phyloP scores from a whole-genome alignment of 1,140 invertebrate genomes.

The Helicorthomorpha holstii region DNA sequence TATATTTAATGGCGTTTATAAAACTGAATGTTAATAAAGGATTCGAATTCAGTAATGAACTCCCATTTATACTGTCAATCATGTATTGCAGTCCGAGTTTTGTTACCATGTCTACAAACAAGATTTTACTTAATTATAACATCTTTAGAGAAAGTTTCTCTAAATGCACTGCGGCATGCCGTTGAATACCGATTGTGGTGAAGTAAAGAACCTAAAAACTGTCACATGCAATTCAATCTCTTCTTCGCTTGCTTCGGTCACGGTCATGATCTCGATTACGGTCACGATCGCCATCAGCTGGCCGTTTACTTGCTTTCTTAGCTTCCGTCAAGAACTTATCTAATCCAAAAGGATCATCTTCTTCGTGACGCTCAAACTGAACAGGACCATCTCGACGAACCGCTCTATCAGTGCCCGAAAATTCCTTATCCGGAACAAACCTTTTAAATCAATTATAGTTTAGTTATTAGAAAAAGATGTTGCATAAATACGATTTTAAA shows the following conservation, averaged over 20 bases:
- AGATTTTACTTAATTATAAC: too few relatives aligned
- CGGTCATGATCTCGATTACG: slow-evolving; percentile 7
- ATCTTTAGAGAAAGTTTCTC: too few relatives aligned
- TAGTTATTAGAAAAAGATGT: background rate
- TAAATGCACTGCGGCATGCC: too few relatives aligned
- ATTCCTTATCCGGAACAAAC: slow-evolving; percentile 94
- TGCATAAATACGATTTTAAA: background rate
- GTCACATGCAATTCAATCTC: slow-evolving; percentile 2
- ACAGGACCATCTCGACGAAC: slow-evolving; percentile 71
- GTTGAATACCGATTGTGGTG: too few relatives aligned
- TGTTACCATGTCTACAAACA: too few relatives aligned
- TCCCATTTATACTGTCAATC: too few relatives aligned
- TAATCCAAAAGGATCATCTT: slow-evolving; percentile 89
- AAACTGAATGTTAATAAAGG: too few relatives aligned
- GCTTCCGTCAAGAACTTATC: slow-evolving; percentile 96
- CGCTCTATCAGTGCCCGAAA: slow-evolving; percentile 67
- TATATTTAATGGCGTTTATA: too few relatives aligned
- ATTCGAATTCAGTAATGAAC: too few relatives aligned
- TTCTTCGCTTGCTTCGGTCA: slow-evolving; percentile 1
- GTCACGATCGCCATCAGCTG: slow-evolving; percentile 25
- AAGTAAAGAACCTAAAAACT: background rate
- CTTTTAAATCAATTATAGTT: slow-evolving; percentile 26
- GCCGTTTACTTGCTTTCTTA: slow-evolving; percentile 50
- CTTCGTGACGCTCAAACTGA: slow-evolving; percentile 80
- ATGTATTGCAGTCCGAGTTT: too few relatives aligned